Evolutionary conservation across 92 coral and sea anemone species (phyloP).

Genomic region (Siderastrea radians): DNA sequence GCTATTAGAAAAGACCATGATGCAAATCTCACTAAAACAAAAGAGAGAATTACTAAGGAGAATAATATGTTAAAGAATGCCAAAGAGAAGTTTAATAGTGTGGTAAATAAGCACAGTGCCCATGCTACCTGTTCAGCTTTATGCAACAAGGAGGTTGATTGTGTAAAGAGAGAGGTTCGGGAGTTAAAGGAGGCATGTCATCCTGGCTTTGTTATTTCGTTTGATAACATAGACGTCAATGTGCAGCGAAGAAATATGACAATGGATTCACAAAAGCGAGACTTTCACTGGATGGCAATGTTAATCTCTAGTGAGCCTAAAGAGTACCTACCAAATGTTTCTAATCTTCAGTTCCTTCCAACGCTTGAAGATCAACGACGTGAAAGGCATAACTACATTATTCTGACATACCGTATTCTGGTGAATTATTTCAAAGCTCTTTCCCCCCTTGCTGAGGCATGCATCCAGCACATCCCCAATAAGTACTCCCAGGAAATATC

Average conservation of each 20-base stretch:
- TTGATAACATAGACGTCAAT: conserved; percentile 65
- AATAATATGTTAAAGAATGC: conserved; percentile 25
- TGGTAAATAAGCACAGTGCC: conserved; percentile 21
- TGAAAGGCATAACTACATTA: conserved; percentile 56
- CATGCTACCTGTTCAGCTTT: conserved; percentile 41
- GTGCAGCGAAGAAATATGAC: conserved; percentile 58
- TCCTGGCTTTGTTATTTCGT: conserved; percentile 62
- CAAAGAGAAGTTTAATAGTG: conserved; percentile 16
- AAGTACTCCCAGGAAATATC: background rate
- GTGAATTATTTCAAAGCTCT: conserved; percentile 27
- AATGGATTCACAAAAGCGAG: conserved; percentile 49
- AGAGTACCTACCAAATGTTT: background rate
- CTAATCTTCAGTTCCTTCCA: conserved; percentile 46
- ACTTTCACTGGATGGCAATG: conserved; percentile 55
- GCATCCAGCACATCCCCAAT: background rate
- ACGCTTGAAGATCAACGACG: conserved; percentile 35
- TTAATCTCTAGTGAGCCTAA: background rate
- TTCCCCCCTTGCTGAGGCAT: conserved; percentile 27
- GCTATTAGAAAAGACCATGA: conserved; percentile 26
- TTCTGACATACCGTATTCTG: conserved; percentile 51
- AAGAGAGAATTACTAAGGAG: background rate
- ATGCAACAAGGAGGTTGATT: conserved; percentile 33
- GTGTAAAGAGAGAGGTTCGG: conserved; percentile 2
- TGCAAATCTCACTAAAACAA: conserved; percentile 5
- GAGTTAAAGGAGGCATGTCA: conserved; percentile 31